Evolutionary conservation across 1,140 invertebrate species (phyloP).

Genomic region (Oreohelix idahoensis): DNA sequence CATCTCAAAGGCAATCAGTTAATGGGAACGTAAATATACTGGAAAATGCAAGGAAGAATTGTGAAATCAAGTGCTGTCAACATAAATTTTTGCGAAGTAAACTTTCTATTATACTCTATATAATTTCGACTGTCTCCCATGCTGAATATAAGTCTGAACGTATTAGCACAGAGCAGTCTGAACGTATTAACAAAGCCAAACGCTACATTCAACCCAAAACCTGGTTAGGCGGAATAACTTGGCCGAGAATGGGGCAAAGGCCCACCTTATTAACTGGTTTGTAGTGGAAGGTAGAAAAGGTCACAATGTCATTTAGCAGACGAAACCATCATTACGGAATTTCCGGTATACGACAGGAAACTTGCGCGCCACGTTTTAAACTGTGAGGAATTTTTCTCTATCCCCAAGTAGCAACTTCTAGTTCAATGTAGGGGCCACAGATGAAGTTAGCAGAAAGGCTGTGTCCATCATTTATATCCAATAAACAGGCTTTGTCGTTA

Average conservation of each 20-base stretch:
- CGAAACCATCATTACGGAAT: conserved; percentile 15
- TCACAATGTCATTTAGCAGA: conserved; percentile 19
- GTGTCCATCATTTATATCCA: too few species aligned
- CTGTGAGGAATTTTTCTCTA: neutral
- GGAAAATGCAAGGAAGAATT: too few species aligned
- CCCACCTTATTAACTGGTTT: conserved; percentile 32
- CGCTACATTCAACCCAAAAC: neutral
- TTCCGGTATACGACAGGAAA: neutral
- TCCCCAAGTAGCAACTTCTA: too few species aligned
- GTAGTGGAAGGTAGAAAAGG: conserved; percentile 13
- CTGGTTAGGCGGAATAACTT: conserved; percentile 3
- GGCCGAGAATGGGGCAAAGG: neutral
- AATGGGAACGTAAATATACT: too few species aligned
- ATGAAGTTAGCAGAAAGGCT: too few species aligned
- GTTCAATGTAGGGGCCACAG: too few species aligned
- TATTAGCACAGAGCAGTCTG: neutral
- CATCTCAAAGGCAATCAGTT: too few species aligned
- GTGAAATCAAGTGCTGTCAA: neutral
- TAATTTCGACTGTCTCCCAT: neutral
- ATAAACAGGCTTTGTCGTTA: too few species aligned
- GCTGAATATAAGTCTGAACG: neutral
- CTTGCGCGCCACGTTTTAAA: neutral
- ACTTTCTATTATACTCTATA: neutral
- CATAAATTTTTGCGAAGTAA: neutral
- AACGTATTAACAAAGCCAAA: neutral